Percentiles rank a stretch among this genome's conserved stretches.
These are phyloP conservation scores for Pelodytes ibericus DNA, from an alignment of 2,797 vertebrate species.

Conservation along the genomic window DNA sequence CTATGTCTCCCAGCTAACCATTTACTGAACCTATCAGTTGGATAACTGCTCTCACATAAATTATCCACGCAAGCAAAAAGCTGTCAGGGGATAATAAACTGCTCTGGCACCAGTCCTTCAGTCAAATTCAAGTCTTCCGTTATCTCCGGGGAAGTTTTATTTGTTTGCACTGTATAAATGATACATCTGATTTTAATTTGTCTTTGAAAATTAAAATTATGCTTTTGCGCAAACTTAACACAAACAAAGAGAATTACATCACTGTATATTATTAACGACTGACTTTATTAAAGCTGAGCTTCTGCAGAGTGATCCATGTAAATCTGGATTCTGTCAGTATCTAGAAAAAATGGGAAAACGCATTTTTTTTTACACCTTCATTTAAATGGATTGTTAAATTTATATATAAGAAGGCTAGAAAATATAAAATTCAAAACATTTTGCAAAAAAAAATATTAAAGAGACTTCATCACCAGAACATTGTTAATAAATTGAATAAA, in stretches of 20 bases:
- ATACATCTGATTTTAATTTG: neutral
- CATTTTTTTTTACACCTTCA: no score
- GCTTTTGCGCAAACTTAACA: neutral
- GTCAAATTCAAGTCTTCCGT: neutral
- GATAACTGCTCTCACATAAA: neutral
- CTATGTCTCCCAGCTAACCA: neutral
- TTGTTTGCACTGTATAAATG: neutral
- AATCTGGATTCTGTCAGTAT: constrained; percentile 3
- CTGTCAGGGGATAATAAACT: neutral
- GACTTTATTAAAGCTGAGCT: neutral
- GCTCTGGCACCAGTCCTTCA: neutral
- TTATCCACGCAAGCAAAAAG: neutral
- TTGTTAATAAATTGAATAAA: no score
- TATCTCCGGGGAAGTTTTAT: neutral
- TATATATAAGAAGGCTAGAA: no score
- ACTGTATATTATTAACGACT: neutral
- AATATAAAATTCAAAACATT: no score
- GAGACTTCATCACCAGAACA: no score
- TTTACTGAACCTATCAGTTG: neutral
- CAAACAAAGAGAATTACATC: constrained; percentile 2
- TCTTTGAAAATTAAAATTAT: neutral
- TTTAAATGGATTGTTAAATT: no score
- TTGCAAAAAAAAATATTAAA: no score
- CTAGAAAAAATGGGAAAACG: neutral
- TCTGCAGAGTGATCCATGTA: neutral